These are phyloP conservation scores for Halcyon senegalensis DNA, from an alignment of 2,113 vertebrate species.

Conservation along the genomic window DNA sequence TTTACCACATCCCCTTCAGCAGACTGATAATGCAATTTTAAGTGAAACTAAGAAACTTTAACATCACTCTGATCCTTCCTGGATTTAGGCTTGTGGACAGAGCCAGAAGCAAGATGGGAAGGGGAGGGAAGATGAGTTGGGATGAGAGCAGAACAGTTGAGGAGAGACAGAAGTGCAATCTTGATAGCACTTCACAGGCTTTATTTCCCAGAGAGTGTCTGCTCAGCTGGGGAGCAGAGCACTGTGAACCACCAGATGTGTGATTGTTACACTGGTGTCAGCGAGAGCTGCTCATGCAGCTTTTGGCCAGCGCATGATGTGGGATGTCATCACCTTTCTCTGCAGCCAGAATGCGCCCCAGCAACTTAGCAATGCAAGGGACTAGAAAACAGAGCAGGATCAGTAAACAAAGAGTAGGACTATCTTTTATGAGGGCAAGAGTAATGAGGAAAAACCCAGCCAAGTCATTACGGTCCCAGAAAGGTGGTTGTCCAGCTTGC, in stretches of 20 bases:
- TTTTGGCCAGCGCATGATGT: not conserved
- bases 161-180: constrained; percentile 18
- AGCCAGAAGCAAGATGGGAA: not conserved
- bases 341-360: not conserved
- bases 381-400: not conserved
- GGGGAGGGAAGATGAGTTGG: not conserved
- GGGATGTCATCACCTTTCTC: not conserved
- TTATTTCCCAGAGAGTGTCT: constrained; percentile 39
- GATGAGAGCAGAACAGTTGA: not conserved
- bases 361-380: not conserved
- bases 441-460: not conserved
- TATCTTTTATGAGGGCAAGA: not conserved
- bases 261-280: not conserved
- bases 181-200: constrained; percentile 19
- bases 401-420: not conserved
- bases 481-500: not conserved
- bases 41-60: constrained; percentile 27
- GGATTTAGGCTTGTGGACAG: not conserved
- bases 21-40: constrained; percentile 12
- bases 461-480: not conserved
- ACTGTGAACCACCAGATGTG: constrained; percentile 36
- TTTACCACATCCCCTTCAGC: constrained; percentile 16
- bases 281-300: constrained; percentile 33
- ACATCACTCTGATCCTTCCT: not conserved
- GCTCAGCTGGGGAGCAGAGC: constrained; percentile 24